Percentiles rank a stretch among this genome's conserved stretches.
Conservation (phyloP, 92 coral and sea anemone species). For the Hydrozoanthus gracilis region DNA sequence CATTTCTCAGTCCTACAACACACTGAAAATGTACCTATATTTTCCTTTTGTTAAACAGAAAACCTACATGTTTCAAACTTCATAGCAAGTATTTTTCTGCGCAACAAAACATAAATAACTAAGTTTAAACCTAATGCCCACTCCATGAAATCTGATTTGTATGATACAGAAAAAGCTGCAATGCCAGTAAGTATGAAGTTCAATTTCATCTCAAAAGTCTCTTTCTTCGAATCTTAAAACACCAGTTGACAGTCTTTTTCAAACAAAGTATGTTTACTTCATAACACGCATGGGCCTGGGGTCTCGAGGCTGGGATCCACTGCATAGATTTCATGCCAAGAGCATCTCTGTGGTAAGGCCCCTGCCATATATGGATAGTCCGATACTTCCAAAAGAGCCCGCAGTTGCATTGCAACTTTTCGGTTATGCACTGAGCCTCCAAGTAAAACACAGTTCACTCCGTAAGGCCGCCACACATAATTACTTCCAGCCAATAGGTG, state of each 20-base stretch:
- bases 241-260: constrained; percentile 36
- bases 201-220: background rate
- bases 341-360: constrained; percentile 91
- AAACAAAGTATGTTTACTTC: constrained; percentile 46
- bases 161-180: constrained; percentile 25
- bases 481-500: constrained; percentile 79
- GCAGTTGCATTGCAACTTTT: constrained; percentile 91
- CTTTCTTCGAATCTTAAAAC: background rate
- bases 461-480: constrained; percentile 95
- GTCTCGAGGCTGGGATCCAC: constrained; percentile 99
- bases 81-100: constrained; percentile 16
- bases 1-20: constrained; percentile 41
- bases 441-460: constrained; percentile 92
- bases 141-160: constrained; percentile 10
- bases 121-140: background rate
- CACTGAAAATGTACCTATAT: constrained; percentile 2
- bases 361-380: constrained; percentile 98
- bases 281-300: constrained; percentile 99
- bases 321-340: constrained; percentile 96
- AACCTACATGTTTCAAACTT: background rate
- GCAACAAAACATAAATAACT: constrained; percentile 41
- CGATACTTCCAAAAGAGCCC: constrained; percentile 89
- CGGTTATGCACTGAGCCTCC: constrained; percentile 99
- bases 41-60: background rate
- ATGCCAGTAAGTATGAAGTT: background rate